A percentile compares a stretch with the other conserved stretches of the same genome.
Conservation (phyloP, 2,888 invertebrate species). For the Acleris literana region DNA sequence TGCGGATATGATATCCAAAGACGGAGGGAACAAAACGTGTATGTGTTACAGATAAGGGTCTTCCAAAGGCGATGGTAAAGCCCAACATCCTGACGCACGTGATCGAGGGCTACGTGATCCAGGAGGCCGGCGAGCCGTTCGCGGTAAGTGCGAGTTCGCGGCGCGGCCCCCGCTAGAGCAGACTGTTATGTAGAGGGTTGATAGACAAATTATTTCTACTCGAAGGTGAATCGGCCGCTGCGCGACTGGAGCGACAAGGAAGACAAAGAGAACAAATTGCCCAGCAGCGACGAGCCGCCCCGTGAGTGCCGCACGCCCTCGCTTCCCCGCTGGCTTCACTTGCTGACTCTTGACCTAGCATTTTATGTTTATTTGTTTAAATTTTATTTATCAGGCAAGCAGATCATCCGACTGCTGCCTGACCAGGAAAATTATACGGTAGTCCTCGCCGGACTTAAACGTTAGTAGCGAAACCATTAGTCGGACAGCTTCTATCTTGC, state of each 20-base stretch:
- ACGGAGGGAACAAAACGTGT: background rate
- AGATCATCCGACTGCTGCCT: constrained; percentile 37
- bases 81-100: constrained; percentile 98
- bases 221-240: constrained; percentile 79
- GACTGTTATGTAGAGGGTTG: constrained; percentile 32
- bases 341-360: constrained; percentile 7
- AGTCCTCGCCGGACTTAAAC: constrained; percentile 34
- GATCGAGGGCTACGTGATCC: constrained; percentile 98
- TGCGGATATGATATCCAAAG: too few species aligned
- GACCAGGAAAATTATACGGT: constrained; percentile 36
- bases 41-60: constrained; percentile 72
- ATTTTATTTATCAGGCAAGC: constrained; percentile 37
- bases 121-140: constrained; percentile 96
- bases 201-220: constrained; percentile 46
- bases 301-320: constrained; percentile 81
- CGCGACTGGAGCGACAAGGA: constrained; percentile 74
- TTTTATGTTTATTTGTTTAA: constrained; percentile 14
- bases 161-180: constrained; percentile 3
- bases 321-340: background rate
- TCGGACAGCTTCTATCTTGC: constrained; percentile 24
- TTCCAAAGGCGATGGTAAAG: constrained; percentile 96
- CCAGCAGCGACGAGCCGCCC: constrained; percentile 88
- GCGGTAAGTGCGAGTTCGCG: constrained; percentile 84
- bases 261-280: constrained; percentile 82
- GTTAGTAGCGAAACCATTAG: constrained; percentile 33